Conservation (phyloP, 2,888 invertebrate genomes). For the Horisme vitalbata region DNA sequence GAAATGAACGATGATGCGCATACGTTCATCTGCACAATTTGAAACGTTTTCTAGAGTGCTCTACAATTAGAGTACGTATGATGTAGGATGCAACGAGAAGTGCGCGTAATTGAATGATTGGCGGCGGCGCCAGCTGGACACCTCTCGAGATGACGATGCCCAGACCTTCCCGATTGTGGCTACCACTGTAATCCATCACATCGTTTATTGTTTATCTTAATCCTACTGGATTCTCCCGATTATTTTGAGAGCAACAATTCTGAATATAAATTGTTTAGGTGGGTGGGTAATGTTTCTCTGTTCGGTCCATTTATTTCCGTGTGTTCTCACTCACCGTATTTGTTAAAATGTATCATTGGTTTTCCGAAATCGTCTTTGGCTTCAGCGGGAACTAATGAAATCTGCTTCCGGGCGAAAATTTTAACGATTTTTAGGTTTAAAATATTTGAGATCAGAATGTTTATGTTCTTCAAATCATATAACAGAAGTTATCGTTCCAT, state of each 20-base stretch:
- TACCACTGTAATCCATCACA: conserved; percentile 52
- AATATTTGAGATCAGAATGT: too few relatives aligned
- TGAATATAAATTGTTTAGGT: conserved; percentile 6
- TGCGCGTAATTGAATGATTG: conserved; percentile 72
- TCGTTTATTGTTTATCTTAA: conserved; percentile 44
- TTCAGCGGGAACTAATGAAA: too few relatives aligned
- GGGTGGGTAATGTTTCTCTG: background rate
- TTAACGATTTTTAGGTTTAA: too few relatives aligned
- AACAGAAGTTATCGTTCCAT: too few relatives aligned
- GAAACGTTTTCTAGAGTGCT: conserved; percentile 46
- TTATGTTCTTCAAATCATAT: too few relatives aligned
- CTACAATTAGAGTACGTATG: conserved; percentile 54
- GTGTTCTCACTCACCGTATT: background rate
- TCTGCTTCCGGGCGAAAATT: too few relatives aligned
- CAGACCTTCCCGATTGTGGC: conserved; percentile 51
- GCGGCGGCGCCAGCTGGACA: conserved; percentile 66
- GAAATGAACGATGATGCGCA: conserved; percentile 33
- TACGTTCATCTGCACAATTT: conserved; percentile 40
- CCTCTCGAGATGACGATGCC: conserved; percentile 65
- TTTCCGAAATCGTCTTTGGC: background rate
- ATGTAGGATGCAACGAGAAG: conserved; percentile 44
- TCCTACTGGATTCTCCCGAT: conserved; percentile 12
- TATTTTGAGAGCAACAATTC: conserved; percentile 9
- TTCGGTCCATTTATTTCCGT: background rate
- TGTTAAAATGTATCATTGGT: background rate